Conservation (phyloP, 2,797 vertebrate species). For the Onychomys arenicola region DNA sequence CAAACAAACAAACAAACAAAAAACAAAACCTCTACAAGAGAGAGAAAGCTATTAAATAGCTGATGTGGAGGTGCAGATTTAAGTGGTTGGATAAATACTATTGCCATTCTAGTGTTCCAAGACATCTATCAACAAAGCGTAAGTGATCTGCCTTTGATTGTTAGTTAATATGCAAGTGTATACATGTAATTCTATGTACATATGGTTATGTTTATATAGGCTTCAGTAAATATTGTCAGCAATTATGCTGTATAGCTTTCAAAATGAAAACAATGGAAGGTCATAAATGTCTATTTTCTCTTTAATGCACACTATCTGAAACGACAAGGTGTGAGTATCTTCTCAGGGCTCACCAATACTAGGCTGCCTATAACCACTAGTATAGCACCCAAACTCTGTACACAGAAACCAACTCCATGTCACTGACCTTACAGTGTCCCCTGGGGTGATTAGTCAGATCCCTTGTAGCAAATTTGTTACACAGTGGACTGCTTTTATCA, state of each 20-base stretch:
- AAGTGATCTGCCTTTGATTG: neutral
- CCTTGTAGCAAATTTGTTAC: neutral
- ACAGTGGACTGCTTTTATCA: neutral
- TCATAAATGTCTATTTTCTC: neutral
- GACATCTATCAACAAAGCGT: neutral
- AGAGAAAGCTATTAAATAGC: slow-evolving; percentile 27
- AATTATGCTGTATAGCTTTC: slow-evolving; percentile 34
- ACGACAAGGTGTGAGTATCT: neutral
- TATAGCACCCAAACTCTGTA: neutral
- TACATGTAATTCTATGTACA: neutral
- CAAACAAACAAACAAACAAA: neutral
- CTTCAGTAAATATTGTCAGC: neutral
- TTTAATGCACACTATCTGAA: slow-evolving; percentile 2
- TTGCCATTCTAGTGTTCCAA: slow-evolving; percentile 23
- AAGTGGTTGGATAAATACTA: neutral
- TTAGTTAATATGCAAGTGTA: neutral
- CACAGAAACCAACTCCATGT: neutral
- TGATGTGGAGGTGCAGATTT: neutral
- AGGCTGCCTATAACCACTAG: neutral
- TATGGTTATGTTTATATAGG: neutral
- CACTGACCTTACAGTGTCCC: neutral
- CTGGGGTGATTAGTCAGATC: neutral
- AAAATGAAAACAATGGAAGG: neutral
- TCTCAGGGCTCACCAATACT: neutral
- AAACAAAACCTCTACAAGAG: neutral